Conservation (phyloP, 2,888 invertebrate genomes). For the Cephus rjabovi region DNA sequence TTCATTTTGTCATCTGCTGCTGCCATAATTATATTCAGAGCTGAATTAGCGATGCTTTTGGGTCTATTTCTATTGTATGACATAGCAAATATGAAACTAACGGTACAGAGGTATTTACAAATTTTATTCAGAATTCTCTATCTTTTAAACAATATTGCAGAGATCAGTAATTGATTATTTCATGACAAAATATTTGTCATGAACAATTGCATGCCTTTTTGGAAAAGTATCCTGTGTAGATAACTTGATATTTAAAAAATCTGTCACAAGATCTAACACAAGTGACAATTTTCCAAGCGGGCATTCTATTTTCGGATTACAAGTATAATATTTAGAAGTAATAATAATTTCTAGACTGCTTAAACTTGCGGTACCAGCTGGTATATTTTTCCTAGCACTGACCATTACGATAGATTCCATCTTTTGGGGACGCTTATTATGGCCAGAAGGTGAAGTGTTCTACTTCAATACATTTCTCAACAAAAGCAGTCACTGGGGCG, state of each 20-base stretch:
- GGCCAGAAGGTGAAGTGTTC: conserved; percentile 98
- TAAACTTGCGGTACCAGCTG: conserved; percentile 79
- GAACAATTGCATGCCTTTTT: neutral
- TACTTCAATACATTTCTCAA: conserved; percentile 96
- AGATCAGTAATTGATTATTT: conserved; percentile 39
- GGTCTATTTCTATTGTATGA: conserved; percentile 88
- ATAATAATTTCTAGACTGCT: conserved; percentile 72
- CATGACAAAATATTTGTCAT: conserved; percentile 16
- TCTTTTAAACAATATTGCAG: conserved; percentile 29
- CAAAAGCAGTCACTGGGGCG: conserved; percentile 96
- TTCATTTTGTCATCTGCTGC: conserved; percentile 89
- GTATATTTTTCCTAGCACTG: conserved; percentile 74
- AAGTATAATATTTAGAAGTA: conserved; percentile 5
- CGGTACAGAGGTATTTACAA: conserved; percentile 72
- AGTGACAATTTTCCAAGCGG: neutral
- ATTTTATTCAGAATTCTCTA: neutral
- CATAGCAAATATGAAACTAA: conserved; percentile 78
- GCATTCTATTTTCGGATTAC: neutral
- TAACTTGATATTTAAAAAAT: neutral
- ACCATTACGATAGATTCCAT: conserved; percentile 89
- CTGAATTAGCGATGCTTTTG: conserved; percentile 87
- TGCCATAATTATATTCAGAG: conserved; percentile 89
- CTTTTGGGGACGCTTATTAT: conserved; percentile 90
- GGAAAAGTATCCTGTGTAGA: neutral
- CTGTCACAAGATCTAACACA: neutral